phyloP scores from a whole-genome alignment of 2,797 vertebrate species.

The Oreochromis mossambicus region DNA sequence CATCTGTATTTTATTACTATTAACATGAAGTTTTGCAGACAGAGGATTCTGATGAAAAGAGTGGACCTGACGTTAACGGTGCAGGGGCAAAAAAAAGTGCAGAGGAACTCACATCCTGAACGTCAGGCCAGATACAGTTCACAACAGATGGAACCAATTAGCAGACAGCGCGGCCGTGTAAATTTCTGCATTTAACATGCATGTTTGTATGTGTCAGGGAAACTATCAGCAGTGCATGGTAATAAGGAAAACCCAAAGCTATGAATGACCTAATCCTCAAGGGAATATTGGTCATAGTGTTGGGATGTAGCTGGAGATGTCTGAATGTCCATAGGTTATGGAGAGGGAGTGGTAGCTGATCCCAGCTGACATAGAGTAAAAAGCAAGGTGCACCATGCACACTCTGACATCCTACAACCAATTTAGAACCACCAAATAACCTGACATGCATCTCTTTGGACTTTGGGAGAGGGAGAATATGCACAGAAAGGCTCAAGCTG shows the following conservation, averaged over 20 bases:
- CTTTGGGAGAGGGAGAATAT: not conserved
- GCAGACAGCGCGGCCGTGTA: conserved; percentile 15
- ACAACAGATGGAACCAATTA: conserved; percentile 47
- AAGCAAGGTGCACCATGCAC: not conserved
- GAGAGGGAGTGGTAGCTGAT: not conserved
- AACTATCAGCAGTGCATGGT: not conserved
- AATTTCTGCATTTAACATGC: conserved; percentile 11
- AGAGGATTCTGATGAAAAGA: not conserved
- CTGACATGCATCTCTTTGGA: not conserved
- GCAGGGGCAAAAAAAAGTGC: not conserved
- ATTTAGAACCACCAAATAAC: not conserved
- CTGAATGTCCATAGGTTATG: not conserved
- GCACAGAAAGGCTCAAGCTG: not conserved
- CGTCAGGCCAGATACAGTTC: conserved; percentile 21
- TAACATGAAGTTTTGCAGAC: not conserved
- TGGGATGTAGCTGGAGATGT: not conserved
- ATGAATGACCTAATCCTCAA: not conserved
- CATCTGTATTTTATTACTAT: not conserved
- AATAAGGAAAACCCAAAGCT: not conserved
- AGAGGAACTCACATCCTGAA: conserved; percentile 10
- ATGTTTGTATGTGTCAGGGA: not conserved
- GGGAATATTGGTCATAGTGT: not conserved
- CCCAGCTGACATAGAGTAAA: not conserved
- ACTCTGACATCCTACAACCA: not conserved
- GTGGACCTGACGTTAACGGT: not conserved